phyloP scores from a whole-genome alignment of 2,888 invertebrate genomes.

The Thymelicus acteon region DNA sequence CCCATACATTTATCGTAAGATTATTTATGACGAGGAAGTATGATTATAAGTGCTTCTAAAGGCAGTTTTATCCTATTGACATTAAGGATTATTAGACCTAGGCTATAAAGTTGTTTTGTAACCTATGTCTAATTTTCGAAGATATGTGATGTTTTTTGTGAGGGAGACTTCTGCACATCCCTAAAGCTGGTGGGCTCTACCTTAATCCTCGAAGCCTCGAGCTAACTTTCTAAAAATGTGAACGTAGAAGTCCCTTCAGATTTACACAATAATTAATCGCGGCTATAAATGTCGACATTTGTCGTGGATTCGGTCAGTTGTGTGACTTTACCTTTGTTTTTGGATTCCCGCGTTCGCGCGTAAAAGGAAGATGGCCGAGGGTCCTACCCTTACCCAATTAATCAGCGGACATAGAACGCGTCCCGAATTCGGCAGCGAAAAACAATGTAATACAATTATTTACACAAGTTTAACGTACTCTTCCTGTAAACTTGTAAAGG shows the following conservation, averaged over 20 bases:
- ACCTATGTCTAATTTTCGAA: no score
- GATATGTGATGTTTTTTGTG: no score
- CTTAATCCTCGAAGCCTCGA: no score
- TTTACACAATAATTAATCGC: background rate
- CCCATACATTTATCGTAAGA: no score
- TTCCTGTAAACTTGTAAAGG: background rate
- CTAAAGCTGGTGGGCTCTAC: no score
- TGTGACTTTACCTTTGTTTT: slow-evolving; percentile 15
- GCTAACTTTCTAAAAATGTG: background rate
- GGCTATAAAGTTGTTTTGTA: no score
- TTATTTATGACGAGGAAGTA: no score
- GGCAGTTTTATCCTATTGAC: no score
- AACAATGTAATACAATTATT: slow-evolving; percentile 7
- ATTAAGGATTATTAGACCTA: no score
- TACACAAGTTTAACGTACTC: slow-evolving; percentile 3
- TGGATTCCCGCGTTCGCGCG: slow-evolving; percentile 13
- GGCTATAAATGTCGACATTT: slow-evolving; percentile 20
- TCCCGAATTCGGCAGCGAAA: slow-evolving; percentile 6
- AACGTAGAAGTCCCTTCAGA: background rate
- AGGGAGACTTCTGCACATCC: no score
- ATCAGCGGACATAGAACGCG: slow-evolving; percentile 13
- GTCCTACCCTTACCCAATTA: slow-evolving; percentile 10
- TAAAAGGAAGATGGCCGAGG: slow-evolving; percentile 21
- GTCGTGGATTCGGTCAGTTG: slow-evolving; percentile 13
- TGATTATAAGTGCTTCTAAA: no score